A percentile compares a stretch with the other conserved stretches of the same genome.
phyloP scores from a whole-genome alignment of 2,113 vertebrate genomes.

The Channa argus region DNA sequence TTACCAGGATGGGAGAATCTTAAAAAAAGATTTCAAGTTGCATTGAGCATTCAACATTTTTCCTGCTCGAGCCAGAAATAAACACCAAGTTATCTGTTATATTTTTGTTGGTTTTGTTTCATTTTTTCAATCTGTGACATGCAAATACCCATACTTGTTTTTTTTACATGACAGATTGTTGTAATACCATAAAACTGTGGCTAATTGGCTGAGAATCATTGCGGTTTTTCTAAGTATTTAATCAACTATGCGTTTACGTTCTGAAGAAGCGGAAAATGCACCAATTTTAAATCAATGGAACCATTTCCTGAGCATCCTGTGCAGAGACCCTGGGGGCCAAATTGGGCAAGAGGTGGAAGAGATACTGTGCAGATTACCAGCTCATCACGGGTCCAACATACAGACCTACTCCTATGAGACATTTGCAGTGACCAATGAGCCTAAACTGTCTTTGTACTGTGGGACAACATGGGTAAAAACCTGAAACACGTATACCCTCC shows the following conservation, averaged over 20 bases:
- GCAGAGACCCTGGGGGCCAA: background rate
- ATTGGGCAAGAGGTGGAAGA: background rate
- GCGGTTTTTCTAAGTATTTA: constrained; percentile 15
- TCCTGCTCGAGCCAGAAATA: too few species aligned
- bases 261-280: background rate
- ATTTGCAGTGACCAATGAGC: constrained; percentile 3
- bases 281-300: background rate
- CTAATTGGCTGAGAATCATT: constrained; percentile 18
- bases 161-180: background rate
- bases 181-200: constrained; percentile 7
- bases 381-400: background rate
- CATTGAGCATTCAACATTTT: too few species aligned
- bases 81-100: too few species aligned
- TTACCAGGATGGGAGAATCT: too few species aligned
- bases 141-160: too few species aligned
- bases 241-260: too few species aligned
- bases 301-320: background rate
- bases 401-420: background rate
- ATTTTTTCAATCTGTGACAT: too few species aligned
- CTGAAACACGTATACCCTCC: background rate
- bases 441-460: constrained; percentile 2
- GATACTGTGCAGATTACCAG: too few species aligned
- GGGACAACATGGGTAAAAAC: background rate
- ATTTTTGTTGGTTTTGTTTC: too few species aligned
- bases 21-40: too few species aligned